Base-by-base conservation (phyloP, 2,113 vertebrate genomes). In the Ictalurus punctatus region DNA sequence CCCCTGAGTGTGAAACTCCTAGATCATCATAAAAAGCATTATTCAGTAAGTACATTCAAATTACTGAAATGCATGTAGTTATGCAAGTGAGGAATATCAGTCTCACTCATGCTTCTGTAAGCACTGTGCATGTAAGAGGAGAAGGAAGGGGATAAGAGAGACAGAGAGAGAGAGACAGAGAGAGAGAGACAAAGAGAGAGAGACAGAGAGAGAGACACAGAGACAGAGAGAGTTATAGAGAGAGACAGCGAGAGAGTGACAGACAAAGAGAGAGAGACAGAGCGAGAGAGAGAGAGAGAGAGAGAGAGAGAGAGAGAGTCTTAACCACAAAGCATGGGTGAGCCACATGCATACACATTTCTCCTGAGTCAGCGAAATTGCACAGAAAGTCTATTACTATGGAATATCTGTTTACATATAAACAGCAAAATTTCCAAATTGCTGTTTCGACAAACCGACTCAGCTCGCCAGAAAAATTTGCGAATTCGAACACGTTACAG, bases 301-400 rank as follows among this genome's bases (percentile, higher is more conserved):
- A 71, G 56, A 85, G 7, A 76, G 16, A 78, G 56, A 63, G 9
- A 78, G 6, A 59, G 34, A 58, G 6, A 78, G 85, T 17, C 27
- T 30, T 54, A 78, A 78, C 40, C 23, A 25, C 6, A 61, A 61
- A 23, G 16, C 16, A 8, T 58, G 56, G 34, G 8, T 59, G 9
- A 25, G 83, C 61, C 2, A 23, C 16, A 69, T 30, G 54, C 52
- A 59, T 48, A 9, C 54, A 65, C 88, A 81, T 59, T 78, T 48
- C 74, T 30, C 48, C 61, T 86, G 61, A 69, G 40, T 85, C 83
- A 89, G 88, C 82, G 3, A 37, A 14, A 74, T 69, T 34, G 30
- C 30, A 74, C 1, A 59, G 9, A 30, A 58, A 34, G 4, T 44
- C 83, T 69, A 71, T 59, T 81, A 71, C 61, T 71, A 81, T 58